Evolutionary conservation across 2,113 vertebrate species (phyloP), one percentile per base, ranked within the genome.

Genomic region (Fukomys damarensis): DNA sequence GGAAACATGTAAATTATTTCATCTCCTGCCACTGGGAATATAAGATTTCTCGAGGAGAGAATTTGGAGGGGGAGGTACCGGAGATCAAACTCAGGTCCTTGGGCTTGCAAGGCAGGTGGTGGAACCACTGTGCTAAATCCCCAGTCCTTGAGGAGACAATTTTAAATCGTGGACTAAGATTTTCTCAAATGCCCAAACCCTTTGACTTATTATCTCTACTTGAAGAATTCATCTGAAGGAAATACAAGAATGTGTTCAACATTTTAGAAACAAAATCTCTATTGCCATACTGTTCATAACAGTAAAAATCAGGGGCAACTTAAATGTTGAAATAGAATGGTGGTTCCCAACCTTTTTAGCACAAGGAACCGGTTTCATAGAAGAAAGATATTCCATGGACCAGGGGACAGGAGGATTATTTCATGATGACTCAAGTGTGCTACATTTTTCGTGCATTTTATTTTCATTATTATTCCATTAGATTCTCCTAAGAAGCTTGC

Each of bases 161-260:
- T 96, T 77, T 76, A 61, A 79, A 81, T 63, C 77, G 14, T 89
- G 14, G 59, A 82, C 32, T 41, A 82, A 61, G 43, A 81, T 91
- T 61, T 94, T 76, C 83, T 22, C 22, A 91, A 91, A 80, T 35
- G 74, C 12, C 58, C 38, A 56, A 94, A 79, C n/a, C 30, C 49
- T 79, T 66, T 94, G 52, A 79, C 43, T 5, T 72, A 0, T 79
- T 87, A 66, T 81, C 24, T 66, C n/a, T 22, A 49, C 84, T 14
- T 61, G 26, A 93, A 81, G 82, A 94, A 92, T 94, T 72, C 74
- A 88, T 77, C 26, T 20, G 76, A n/a, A 93, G 61, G 46, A 84
- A 54, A 85, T 84, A 89, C 93, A 38, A 38, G 56, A 84, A 85
- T 85, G 6, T 49, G 52, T 93, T 76, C 35, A 87, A 56, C 26